phyloP scores from a whole-genome alignment of 2,113 vertebrate genomes.

The Periophthalmus modestus region DNA sequence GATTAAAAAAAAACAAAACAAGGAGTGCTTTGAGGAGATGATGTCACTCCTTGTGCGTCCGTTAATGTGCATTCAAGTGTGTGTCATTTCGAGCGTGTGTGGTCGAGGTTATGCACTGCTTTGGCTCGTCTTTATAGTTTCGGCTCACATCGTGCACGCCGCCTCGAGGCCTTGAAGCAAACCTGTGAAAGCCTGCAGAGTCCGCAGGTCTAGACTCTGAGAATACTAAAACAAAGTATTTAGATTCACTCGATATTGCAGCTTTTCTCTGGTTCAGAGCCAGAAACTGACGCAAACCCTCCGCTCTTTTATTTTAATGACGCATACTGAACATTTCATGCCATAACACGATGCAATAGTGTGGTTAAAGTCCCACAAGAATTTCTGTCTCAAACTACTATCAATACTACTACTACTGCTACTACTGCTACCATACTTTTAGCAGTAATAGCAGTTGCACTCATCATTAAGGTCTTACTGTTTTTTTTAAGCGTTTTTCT shows the following conservation, averaged over 20 bases:
- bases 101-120: slow-evolving; percentile 33
- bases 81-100: slow-evolving; percentile 30
- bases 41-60: slow-evolving; percentile 57
- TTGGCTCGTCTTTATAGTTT: slow-evolving; percentile 28
- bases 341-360: too few species aligned
- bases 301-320: background rate
- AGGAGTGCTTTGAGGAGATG: slow-evolving; percentile 58
- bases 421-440: too few species aligned
- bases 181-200: slow-evolving; percentile 16
- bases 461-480: too few species aligned
- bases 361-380: too few species aligned
- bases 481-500: background rate
- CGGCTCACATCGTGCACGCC: slow-evolving; percentile 16
- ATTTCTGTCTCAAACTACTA: too few species aligned
- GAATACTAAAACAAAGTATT: background rate
- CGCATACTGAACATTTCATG: background rate
- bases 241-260: background rate
- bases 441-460: too few species aligned
- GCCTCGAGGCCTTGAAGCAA: background rate
- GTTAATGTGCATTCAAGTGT: slow-evolving; percentile 18
- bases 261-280: background rate
- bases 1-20: slow-evolving; percentile 39
- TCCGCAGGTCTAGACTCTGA: background rate
- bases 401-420: too few species aligned
- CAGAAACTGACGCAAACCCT: too few species aligned